Conservation (phyloP, 2,797 vertebrate species). For the Thripadectes ignobilis region DNA sequence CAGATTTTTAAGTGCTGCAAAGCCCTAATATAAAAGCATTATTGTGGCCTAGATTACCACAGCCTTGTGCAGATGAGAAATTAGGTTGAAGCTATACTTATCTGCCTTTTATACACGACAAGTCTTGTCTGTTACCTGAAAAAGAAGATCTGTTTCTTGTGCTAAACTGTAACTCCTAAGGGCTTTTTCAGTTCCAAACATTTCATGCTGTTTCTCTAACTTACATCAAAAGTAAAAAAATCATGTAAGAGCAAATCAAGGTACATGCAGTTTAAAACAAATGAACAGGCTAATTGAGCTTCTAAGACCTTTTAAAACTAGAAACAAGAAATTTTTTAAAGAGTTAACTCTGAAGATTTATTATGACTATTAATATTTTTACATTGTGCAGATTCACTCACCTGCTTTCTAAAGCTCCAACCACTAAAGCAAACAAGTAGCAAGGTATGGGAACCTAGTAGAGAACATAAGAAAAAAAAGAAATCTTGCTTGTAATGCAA, state of each 20-base stretch:
- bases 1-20: not conserved
- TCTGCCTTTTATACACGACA: not conserved
- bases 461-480: not conserved
- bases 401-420: constrained; percentile 94
- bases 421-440: constrained; percentile 93
- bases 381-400: constrained; percentile 59
- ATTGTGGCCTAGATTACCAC: not conserved
- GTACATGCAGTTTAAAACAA: not conserved
- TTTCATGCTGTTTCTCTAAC: not conserved
- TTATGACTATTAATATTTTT: not conserved
- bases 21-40: not conserved
- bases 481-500: not conserved
- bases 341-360: not conserved
- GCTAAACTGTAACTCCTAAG: not conserved
- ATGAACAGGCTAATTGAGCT: not conserved
- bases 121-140: not conserved
- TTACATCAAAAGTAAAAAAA: not conserved
- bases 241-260: not conserved
- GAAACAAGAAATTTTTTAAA: not conserved
- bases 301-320: not conserved
- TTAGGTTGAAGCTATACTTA: not conserved
- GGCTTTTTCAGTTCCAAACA: not conserved
- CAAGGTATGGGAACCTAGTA: constrained; percentile 91
- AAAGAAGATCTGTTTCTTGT: not conserved
- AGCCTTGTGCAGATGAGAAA: not conserved